Evolutionary conservation across 1,140 invertebrate species (phyloP).

Genomic region (Zaprionus kolodkinae): DNA sequence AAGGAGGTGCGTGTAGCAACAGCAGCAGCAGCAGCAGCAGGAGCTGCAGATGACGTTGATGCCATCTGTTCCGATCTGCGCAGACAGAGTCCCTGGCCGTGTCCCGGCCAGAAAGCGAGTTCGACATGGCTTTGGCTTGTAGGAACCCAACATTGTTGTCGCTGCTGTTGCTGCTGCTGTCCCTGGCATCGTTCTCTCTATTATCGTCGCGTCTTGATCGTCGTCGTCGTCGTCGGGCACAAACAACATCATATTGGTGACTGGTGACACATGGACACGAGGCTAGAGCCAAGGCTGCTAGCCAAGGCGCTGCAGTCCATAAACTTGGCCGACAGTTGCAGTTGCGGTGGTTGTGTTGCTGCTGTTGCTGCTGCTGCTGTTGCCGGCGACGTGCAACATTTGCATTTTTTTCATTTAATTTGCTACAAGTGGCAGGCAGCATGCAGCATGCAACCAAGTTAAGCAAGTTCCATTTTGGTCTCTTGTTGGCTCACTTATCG

Average conservation of each 20-base stretch:
- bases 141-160: not conserved
- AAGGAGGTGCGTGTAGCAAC: slow-evolving; percentile 21
- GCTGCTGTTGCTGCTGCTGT: slow-evolving; percentile 14
- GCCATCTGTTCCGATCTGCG: slow-evolving; percentile 55
- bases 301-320: slow-evolving; percentile 58
- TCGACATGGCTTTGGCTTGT: slow-evolving; percentile 29
- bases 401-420: slow-evolving; percentile 74
- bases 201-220: slow-evolving; percentile 69
- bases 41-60: slow-evolving; percentile 42
- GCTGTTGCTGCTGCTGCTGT: slow-evolving; percentile 8
- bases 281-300: slow-evolving; percentile 31
- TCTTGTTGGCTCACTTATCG: slow-evolving; percentile 46
- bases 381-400: slow-evolving; percentile 65
- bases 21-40: slow-evolving; percentile 16
- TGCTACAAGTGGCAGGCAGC: slow-evolving; percentile 52
- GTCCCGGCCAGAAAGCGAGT: slow-evolving; percentile 11
- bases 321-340: slow-evolving; percentile 55
- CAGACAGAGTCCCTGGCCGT: slow-evolving; percentile 34
- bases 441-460: slow-evolving; percentile 11
- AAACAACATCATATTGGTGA: slow-evolving; percentile 78
- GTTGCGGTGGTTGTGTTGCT: slow-evolving; percentile 6
- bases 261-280: slow-evolving; percentile 77
- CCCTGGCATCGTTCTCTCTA: slow-evolving; percentile 50
- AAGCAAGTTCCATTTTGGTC: slow-evolving; percentile 46
- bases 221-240: slow-evolving; percentile 36